Percentiles rank a stretch among this genome's conserved stretches.
Evolutionary conservation across 1,140 invertebrate species (phyloP).

Genomic region (Caerostris extrusa): DNA sequence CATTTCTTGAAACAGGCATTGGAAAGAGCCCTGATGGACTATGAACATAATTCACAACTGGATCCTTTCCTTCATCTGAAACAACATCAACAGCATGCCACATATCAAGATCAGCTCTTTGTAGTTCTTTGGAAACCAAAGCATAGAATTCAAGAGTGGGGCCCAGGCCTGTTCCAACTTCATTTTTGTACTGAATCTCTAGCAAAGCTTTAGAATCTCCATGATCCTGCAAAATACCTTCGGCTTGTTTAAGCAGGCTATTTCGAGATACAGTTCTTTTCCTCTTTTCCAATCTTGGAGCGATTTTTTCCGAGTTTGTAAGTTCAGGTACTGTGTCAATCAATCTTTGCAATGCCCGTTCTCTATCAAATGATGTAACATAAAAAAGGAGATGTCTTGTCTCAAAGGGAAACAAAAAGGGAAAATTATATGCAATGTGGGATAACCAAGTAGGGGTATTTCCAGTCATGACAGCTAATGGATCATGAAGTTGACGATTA

Average conservation of each 20-base stretch:
- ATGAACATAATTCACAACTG: conserved; percentile 86
- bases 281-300: conserved; percentile 93
- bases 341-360: conserved; percentile 94
- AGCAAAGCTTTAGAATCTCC: conserved; percentile 94
- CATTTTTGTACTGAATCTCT: conserved; percentile 98
- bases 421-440: conserved; percentile 95
- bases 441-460: conserved; percentile 97
- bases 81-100: conserved; percentile 89
- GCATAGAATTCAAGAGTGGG: conserved; percentile 99
- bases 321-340: conserved; percentile 93
- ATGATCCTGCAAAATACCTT: conserved; percentile 96
- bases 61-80: conserved; percentile 46
- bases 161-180: conserved; percentile 98
- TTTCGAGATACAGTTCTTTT: conserved; percentile 93
- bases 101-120: conserved; percentile 94
- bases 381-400: conserved; percentile 97
- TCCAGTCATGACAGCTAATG: conserved; percentile 98
- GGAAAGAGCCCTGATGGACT: conserved; percentile 93
- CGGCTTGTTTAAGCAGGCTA: conserved; percentile 96
- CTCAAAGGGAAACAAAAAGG: conserved; percentile 98
- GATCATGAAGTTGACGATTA: conserved; percentile 97
- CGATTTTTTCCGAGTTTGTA: conserved; percentile 88
- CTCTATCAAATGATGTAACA: conserved; percentile 97
- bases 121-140: conserved; percentile 96
- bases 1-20: conserved; percentile 90